Evolutionary conservation across 2,113 vertebrate species (phyloP), one percentile per base, ranked within the genome.

Genomic region (Pleuronectes platessa): DNA sequence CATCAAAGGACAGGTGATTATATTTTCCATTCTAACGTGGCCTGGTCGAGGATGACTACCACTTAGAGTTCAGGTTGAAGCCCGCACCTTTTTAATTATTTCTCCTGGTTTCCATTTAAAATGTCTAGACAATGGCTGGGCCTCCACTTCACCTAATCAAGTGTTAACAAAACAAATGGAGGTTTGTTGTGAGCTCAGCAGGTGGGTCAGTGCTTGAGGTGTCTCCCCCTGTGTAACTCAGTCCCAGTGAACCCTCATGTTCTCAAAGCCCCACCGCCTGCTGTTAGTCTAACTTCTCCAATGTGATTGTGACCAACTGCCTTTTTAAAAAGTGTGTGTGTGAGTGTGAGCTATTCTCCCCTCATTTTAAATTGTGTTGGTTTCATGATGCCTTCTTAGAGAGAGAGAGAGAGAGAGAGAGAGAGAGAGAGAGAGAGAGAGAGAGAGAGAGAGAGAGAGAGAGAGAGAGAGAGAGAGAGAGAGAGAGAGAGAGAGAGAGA

Each of bases 201-300:
- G 78, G 82, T 79, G 79, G 73, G 78, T 65, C 80, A 83, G 70
- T 61, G 79, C 81, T 84, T 54, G 68, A 71, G 55, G 27, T 75
- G 68, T 77, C 70, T 78, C 56, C 37, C 6, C 31, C 7, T 7
- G 31, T 56, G 65, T 72, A 60, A 26, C 58, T 37, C 60, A 63
- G 53, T 56, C 76, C 35, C 24, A 21, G 26, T 79, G 79, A 68
- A 78, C 62, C 67, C 14, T 49, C 66, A 45, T 73, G 77, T 84
- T 76, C 61, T 59, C 65, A 14, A 42, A 27, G n/a, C 21, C 54
- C 56, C 24, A 8, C 54, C n/a, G 35, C 51, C 78, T 85, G 72
- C 71, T 77, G 85, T 86, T 85, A 82, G 61, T 82, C 74, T 76
- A 81, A 76, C 64, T 81, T 80, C 67, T 27, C 82, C 69, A 73